Percentiles rank a stretch among this genome's conserved stretches.
Evolutionary conservation across 2,888 invertebrate species (phyloP).

Genomic region (Druceiella hillmani): DNA sequence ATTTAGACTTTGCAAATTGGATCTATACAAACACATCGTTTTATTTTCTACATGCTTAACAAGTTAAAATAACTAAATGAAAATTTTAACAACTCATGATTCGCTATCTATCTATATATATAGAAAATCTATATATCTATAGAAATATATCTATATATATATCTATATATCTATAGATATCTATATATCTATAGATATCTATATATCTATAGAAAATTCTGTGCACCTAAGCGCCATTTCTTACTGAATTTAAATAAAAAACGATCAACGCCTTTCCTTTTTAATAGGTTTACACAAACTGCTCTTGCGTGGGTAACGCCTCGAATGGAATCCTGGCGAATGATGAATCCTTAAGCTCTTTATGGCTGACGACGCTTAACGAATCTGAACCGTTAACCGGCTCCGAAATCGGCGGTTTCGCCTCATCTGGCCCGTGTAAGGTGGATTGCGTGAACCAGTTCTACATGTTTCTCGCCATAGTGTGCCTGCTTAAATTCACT

Average conservation of each 20-base stretch:
- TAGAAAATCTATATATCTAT: not conserved
- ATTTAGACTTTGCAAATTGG: too few species aligned
- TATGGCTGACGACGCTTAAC: conserved; percentile 5
- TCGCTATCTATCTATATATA: conserved; percentile 1
- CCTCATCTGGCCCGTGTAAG: conserved; percentile 47
- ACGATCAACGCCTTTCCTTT: too few species aligned
- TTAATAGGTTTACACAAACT: conserved; percentile 40
- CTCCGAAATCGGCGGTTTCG: conserved; percentile 30
- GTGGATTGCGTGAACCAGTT: conserved; percentile 53
- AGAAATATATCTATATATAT: too few species aligned
- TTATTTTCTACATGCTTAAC: too few species aligned
- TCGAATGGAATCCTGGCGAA: conserved; percentile 7
- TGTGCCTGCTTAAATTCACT: conserved; percentile 53
- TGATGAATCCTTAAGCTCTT: conserved; percentile 3
- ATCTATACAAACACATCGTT: too few species aligned
- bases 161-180: too few species aligned
- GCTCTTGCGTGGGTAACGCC: conserved; percentile 37
- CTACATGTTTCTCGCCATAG: conserved; percentile 47
- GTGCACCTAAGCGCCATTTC: too few species aligned
- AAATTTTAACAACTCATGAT: too few species aligned
- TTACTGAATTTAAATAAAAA: too few species aligned
- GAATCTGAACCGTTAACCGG: conserved; percentile 17
- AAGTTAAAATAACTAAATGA: too few species aligned
- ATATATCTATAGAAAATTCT: too few species aligned
- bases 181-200: too few species aligned